These are phyloP conservation scores for Apodemia mormo DNA, from an alignment of 2,888 invertebrate species.

Conservation along the genomic window DNA sequence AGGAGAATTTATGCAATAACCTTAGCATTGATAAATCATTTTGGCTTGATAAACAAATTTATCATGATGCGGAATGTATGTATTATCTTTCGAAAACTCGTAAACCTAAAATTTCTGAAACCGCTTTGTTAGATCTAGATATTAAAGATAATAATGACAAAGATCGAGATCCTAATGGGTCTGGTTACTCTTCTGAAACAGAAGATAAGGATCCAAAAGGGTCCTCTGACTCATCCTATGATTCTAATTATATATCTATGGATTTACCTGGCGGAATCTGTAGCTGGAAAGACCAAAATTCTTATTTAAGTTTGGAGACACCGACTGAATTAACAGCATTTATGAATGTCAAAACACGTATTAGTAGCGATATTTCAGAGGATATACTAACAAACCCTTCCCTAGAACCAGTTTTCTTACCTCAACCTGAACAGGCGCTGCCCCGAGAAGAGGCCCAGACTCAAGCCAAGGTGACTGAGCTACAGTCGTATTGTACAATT, in stretches of 20 bases:
- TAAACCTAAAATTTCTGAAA: slow-evolving; percentile 56
- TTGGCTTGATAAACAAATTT: slow-evolving; percentile 83
- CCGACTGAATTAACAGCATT: slow-evolving; percentile 51
- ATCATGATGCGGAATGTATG: slow-evolving; percentile 85
- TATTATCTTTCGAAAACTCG: slow-evolving; percentile 80
- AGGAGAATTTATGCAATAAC: slow-evolving; percentile 50
- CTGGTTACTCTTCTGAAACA: slow-evolving; percentile 77
- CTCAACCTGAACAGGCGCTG: slow-evolving; percentile 72
- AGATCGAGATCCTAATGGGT: slow-evolving; percentile 83
- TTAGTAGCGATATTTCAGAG: slow-evolving; percentile 60
- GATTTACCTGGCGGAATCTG: slow-evolving; percentile 90
- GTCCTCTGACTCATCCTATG: slow-evolving; percentile 54
- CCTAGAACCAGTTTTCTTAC: slow-evolving; percentile 66
- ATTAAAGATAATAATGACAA: slow-evolving; percentile 79
- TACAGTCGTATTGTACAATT: slow-evolving; percentile 78
- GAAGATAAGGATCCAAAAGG: slow-evolving; percentile 54
- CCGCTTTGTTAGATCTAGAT: slow-evolving; percentile 45
- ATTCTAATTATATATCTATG: slow-evolving; percentile 85
- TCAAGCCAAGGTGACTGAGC: slow-evolving; percentile 77
- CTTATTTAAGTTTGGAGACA: slow-evolving; percentile 85
- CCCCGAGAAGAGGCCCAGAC: slow-evolving; percentile 52
- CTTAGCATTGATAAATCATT: slow-evolving; percentile 75
- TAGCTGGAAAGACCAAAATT: slow-evolving; percentile 91
- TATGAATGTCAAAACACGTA: slow-evolving; percentile 44
- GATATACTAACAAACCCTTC: slow-evolving; percentile 77